Evolutionary conservation across 2,113 vertebrate genomes (phyloP).

Genomic region (Pteruthius melanotis): DNA sequence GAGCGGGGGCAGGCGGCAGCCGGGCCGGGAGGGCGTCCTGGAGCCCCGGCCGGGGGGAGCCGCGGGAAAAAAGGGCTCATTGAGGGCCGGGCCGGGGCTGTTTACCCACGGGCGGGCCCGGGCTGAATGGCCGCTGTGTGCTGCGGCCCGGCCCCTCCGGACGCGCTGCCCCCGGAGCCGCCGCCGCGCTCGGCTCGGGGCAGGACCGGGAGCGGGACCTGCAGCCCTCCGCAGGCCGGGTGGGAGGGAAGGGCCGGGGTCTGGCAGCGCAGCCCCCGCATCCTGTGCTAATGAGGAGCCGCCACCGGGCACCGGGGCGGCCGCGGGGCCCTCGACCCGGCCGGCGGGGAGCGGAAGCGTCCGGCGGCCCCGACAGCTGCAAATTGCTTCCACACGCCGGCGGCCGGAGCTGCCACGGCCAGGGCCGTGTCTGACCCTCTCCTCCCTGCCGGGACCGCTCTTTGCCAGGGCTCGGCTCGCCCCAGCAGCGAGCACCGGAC

Average conservation of each 20-base stretch:
- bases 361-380: not conserved
- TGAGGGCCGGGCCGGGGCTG: constrained; percentile 16
- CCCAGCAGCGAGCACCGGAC: not conserved
- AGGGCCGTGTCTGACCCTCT: accelerated
- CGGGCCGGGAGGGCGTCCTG: not conserved
- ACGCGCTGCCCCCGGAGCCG: not conserved
- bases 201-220: not conserved
- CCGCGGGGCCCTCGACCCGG: not conserved
- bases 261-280: not conserved
- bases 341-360: not conserved
- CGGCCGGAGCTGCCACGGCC: not conserved
- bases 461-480: accelerated
- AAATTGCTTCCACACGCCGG: constrained; percentile 31
- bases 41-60: not conserved
- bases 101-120: not conserved
- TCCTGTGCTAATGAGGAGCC: constrained; percentile 19
- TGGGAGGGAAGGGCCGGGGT: not conserved
- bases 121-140: constrained; percentile 39
- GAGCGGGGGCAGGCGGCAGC: not conserved
- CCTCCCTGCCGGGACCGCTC: not conserved
- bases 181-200: not conserved
- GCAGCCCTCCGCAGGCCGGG: not conserved
- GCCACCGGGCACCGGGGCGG: not conserved
- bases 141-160: not conserved
- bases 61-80: not conserved